Conservation (phyloP, 2,113 vertebrate genomes). For the Ceyx margarethae region DNA sequence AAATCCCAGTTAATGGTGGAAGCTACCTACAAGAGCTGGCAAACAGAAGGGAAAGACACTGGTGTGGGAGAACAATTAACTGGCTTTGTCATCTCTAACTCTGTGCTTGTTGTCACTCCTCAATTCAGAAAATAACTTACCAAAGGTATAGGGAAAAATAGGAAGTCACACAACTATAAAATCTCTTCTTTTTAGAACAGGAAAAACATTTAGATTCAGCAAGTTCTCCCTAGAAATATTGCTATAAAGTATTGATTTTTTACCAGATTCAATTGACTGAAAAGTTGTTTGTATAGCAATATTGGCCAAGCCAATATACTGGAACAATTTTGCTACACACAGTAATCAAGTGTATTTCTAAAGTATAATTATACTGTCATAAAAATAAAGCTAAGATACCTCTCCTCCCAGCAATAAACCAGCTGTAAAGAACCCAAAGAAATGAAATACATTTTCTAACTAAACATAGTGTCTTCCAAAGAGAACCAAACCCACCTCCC, state of each 20-base stretch:
- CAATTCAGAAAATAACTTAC: not conserved
- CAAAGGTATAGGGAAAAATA: conserved; percentile 22
- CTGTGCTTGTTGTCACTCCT: not conserved
- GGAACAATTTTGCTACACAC: conserved; percentile 82
- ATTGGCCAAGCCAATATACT: conserved; percentile 90
- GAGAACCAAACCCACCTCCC: conserved; percentile 55
- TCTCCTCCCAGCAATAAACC: conserved; percentile 81
- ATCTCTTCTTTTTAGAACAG: conserved; percentile 48
- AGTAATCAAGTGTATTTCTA: conserved; percentile 91
- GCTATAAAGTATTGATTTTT: conserved; percentile 91
- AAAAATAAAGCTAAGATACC: conserved; percentile 91
- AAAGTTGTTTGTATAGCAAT: conserved; percentile 98
- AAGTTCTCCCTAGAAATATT: conserved; percentile 82
- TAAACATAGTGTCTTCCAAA: conserved; percentile 73
- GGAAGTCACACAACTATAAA: conserved; percentile 38
- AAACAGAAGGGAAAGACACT: not conserved
- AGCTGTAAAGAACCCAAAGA: conserved; percentile 77
- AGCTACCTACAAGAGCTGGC: not conserved
- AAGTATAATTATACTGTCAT: conserved; percentile 96
- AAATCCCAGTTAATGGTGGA: not conserved
- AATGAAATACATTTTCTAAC: conserved; percentile 77
- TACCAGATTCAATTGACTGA: conserved; percentile 93
- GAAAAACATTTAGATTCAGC: conserved; percentile 82
- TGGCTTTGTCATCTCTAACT: not conserved
- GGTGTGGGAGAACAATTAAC: not conserved